phyloP scores from a whole-genome alignment of 23 tunicate genomes.

The Halocynthia aurantium region DNA sequence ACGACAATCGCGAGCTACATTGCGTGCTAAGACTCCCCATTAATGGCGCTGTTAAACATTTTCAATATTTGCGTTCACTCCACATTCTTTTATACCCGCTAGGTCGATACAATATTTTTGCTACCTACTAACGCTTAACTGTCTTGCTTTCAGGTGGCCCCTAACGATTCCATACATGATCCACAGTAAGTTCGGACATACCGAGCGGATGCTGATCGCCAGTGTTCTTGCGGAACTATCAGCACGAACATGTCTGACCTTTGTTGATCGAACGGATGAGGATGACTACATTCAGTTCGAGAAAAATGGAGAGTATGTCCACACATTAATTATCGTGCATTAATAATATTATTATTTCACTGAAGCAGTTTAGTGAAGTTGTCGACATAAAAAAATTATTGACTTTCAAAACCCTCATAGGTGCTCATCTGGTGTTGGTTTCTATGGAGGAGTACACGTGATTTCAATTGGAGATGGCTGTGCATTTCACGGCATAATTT shows the following conservation, averaged over 20 bases:
- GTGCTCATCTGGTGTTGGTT: slow-evolving; percentile 66
- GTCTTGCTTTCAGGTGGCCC: slow-evolving; percentile 35
- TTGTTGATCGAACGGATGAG: slow-evolving; percentile 34
- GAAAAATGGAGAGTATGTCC: slow-evolving; percentile 40
- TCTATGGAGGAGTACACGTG: slow-evolving; percentile 40
- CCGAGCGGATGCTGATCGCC: slow-evolving; percentile 20
- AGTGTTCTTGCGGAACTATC: slow-evolving; percentile 37
- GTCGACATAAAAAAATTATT: background rate
- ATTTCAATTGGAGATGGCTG: slow-evolving; percentile 75
- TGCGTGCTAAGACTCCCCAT: too few relatives aligned
- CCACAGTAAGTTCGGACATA: slow-evolving; percentile 33
- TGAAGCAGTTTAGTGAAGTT: background rate
- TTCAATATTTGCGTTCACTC: too few relatives aligned
- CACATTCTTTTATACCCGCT: too few relatives aligned
- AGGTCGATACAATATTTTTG: too few relatives aligned
- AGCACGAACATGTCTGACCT: slow-evolving; percentile 37
- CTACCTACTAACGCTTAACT: background rate
- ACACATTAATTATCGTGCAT: background rate
- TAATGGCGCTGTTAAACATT: too few relatives aligned
- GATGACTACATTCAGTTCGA: slow-evolving; percentile 33
- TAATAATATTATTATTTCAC: background rate
- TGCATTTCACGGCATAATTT: slow-evolving; percentile 41
- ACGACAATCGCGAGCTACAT: too few relatives aligned
- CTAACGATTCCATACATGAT: slow-evolving; percentile 34
- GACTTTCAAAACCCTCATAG: slow-evolving; percentile 10